phyloP scores from a whole-genome alignment of 2,113 vertebrate species.

The Ammodytes marinus region DNA sequence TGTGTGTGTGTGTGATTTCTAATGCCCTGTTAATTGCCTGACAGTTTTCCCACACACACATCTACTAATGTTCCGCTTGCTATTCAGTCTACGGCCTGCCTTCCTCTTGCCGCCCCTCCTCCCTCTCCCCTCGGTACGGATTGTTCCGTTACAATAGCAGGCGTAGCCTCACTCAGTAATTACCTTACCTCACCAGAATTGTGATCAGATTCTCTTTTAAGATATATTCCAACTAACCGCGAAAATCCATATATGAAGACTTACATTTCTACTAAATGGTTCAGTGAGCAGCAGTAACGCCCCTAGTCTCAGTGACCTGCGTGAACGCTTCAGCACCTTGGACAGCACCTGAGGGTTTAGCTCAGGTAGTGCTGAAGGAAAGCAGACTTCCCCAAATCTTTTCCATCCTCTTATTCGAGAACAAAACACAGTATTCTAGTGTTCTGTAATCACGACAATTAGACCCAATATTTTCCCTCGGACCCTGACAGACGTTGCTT shows the following conservation, averaged over 20 bases:
- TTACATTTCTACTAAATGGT: conserved; percentile 39
- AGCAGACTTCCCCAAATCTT: conserved; percentile 67
- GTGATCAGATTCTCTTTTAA: conserved; percentile 81
- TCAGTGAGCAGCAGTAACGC: no score
- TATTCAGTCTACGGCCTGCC: conserved; percentile 92
- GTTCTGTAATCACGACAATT: conserved; percentile 97
- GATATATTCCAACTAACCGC: conserved; percentile 45
- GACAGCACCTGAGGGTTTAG: conserved; percentile 47
- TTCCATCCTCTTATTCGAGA: conserved; percentile 78
- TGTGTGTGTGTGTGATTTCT: conserved; percentile 60
- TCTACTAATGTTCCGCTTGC: conserved; percentile 97
- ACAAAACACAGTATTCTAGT: conserved; percentile 91
- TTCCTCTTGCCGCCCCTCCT: conserved; percentile 37
- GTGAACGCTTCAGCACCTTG: conserved; percentile 53
- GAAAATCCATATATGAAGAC: not conserved
- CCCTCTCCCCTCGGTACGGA: conserved; percentile 81
- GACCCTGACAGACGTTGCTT: conserved; percentile 99
- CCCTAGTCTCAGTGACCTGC: not conserved
- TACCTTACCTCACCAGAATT: conserved; percentile 83
- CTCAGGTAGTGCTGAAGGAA: conserved; percentile 49
- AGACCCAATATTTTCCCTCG: conserved; percentile 95
- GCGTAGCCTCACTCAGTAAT: conserved; percentile 86
- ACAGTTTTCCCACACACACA: conserved; percentile 96
- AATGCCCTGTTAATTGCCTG: conserved; percentile 93
- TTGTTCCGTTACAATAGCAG: conserved; percentile 89